Evolutionary conservation across 2,797 vertebrate species (phyloP), one percentile per base, ranked within the genome.

Genomic region (Rhynchonycteris naso): DNA sequence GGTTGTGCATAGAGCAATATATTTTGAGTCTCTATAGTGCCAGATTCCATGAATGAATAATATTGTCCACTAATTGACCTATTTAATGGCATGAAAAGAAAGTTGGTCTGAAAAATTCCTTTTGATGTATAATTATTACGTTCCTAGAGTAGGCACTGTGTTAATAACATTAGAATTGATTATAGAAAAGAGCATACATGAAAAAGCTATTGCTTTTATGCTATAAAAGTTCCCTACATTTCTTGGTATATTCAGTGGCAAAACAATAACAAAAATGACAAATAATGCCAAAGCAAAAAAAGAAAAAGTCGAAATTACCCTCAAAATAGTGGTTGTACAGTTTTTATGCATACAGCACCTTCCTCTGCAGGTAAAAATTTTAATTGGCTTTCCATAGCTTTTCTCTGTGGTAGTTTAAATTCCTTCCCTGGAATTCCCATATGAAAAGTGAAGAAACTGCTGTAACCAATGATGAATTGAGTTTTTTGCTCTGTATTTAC

Each of bases 251-350:
- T 71, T 56, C 54, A 82, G 59, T 71, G 59, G 4, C 58, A 71
- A 91, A 94, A 18, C 13, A 85, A 66, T 86, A 78, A 93, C 63
- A 35, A 90, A 92, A 96, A 63, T 91, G 35, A 85, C 15, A 91
- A 92, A 38, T 63, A 92, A 89, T 88, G 33, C 19, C 59, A 71
- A 78, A 54, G 47, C n/a, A 75, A 61, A 75, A 80, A 59, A 88
- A 91, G 75, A 75, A 80, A 59, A 88, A 91, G 75, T 52, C 16
- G 14, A 63, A 85, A 61, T 92, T 63, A 88, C 69, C 14, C 66
- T 4, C 4, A 83, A 68, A 94, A 63, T 63, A 66, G 43, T 13
- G 56, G 21, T 19, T n/a, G 7, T 24, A 18, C n/a, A 68, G 47
- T 74, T 61, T 80, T 2, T 59, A 38, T 22, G 15, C 61, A 50